phyloP scores from a whole-genome alignment of 1,140 invertebrate genomes.

The Heliothis subflexa region DNA sequence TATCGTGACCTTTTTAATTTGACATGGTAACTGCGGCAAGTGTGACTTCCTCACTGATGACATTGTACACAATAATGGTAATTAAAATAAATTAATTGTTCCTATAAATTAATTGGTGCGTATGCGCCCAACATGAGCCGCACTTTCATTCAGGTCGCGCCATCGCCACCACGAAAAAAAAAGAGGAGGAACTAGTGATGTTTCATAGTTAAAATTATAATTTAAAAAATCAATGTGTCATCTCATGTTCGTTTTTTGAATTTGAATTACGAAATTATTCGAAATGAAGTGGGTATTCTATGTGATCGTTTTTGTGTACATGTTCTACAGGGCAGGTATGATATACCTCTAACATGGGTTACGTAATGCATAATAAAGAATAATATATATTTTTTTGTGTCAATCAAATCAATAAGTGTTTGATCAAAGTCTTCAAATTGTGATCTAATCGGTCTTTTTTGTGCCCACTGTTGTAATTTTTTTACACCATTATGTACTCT shows the following conservation, averaged over 20 bases:
- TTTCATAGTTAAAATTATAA: slow-evolving; percentile 4
- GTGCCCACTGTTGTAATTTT: no score
- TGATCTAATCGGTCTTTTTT: no score
- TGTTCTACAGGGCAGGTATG: slow-evolving; percentile 72
- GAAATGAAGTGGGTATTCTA: slow-evolving; percentile 77
- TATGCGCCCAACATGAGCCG: background rate
- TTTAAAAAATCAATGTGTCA: slow-evolving; percentile 21
- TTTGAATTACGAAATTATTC: slow-evolving; percentile 25
- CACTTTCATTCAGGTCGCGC: slow-evolving; percentile 39
- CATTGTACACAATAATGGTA: slow-evolving; percentile 59
- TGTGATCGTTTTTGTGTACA: slow-evolving; percentile 69
- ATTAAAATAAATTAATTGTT: slow-evolving; percentile 49
- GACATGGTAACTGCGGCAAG: slow-evolving; percentile 54
- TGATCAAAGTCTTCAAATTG: no score
- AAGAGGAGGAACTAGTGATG: slow-evolving; percentile 17
- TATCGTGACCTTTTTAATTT: slow-evolving; percentile 66
- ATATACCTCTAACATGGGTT: background rate
- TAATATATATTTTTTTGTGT: no score
- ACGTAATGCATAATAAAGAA: background rate
- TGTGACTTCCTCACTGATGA: slow-evolving; percentile 62
- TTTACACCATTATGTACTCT: background rate
- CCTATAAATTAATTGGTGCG: slow-evolving; percentile 35
- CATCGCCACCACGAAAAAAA: slow-evolving; percentile 32
- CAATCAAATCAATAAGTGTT: no score
- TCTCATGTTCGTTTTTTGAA: slow-evolving; percentile 21